Conservation (phyloP, 2,888 invertebrate species). For the Hetaerina titia region DNA sequence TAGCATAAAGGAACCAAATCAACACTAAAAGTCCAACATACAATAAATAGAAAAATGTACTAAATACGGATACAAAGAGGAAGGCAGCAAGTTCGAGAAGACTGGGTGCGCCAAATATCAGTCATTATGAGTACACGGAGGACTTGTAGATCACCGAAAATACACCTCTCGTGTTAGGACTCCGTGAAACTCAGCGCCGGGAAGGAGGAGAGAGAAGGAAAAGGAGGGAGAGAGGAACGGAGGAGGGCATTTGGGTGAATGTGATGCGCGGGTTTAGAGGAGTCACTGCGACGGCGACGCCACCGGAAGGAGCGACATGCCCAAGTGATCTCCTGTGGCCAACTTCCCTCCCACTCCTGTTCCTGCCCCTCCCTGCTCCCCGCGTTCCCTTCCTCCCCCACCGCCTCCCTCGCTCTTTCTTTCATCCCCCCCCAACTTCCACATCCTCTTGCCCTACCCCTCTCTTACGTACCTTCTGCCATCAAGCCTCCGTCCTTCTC, state of each 20-base stretch:
- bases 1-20: too few species aligned
- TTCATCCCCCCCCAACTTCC: not conserved
- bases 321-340: not conserved
- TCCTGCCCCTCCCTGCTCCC: not conserved
- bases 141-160: too few species aligned
- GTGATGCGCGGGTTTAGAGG: not conserved
- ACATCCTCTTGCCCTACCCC: too few species aligned
- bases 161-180: too few species aligned
- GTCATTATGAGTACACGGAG: too few species aligned
- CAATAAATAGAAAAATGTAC: too few species aligned
- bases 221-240: not conserved
- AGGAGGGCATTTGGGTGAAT: not conserved
- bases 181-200: not conserved
- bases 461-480: too few species aligned
- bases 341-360: not conserved
- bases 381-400: not conserved
- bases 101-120: too few species aligned
- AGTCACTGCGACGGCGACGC: not conserved
- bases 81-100: too few species aligned
- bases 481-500: too few species aligned
- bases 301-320: constrained; percentile 12
- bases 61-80: too few species aligned
- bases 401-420: not conserved
- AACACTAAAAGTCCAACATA: too few species aligned
- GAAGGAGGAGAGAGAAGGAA: not conserved